A percentile compares a stretch with the other conserved stretches of the same genome.
phyloP scores from a whole-genome alignment of 1,140 invertebrate species.

The Plodia interpunctella region DNA sequence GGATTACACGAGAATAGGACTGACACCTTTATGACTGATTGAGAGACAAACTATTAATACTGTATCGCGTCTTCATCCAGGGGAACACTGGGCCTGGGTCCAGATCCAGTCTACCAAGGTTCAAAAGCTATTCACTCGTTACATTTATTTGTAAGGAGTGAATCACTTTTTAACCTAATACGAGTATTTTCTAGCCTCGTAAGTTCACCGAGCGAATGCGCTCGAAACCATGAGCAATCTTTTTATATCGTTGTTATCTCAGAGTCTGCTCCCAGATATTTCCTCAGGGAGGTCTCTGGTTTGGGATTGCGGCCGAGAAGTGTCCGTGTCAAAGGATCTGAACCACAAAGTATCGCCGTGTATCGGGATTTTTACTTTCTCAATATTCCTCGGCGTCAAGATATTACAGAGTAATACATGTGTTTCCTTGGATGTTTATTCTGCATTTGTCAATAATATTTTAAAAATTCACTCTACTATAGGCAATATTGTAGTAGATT shows the following conservation, averaged over 20 bases:
- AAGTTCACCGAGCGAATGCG: not conserved
- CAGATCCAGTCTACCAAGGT: too few relatives aligned
- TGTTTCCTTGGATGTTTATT: not conserved
- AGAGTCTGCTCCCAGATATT: not conserved
- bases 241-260: not conserved
- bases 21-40: too few relatives aligned
- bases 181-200: too few relatives aligned
- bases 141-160: too few relatives aligned
- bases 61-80: too few relatives aligned
- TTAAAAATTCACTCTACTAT: too few relatives aligned
- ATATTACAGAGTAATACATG: not conserved
- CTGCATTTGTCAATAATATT: too few relatives aligned
- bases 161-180: too few relatives aligned
- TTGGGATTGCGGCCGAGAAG: conserved; percentile 1
- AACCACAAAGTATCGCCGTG: not conserved
- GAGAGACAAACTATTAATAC: too few relatives aligned
- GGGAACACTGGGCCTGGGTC: too few relatives aligned
- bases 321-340: conserved; percentile 1
- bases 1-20: not conserved
- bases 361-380: not conserved
- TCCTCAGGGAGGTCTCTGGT: not conserved
- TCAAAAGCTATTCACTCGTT: too few relatives aligned
- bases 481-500: too few relatives aligned
- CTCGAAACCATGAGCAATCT: not conserved
- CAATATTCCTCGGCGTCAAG: not conserved